Evolutionary conservation across 2,888 invertebrate genomes (phyloP).

Genomic region (Ennomos erosarius): DNA sequence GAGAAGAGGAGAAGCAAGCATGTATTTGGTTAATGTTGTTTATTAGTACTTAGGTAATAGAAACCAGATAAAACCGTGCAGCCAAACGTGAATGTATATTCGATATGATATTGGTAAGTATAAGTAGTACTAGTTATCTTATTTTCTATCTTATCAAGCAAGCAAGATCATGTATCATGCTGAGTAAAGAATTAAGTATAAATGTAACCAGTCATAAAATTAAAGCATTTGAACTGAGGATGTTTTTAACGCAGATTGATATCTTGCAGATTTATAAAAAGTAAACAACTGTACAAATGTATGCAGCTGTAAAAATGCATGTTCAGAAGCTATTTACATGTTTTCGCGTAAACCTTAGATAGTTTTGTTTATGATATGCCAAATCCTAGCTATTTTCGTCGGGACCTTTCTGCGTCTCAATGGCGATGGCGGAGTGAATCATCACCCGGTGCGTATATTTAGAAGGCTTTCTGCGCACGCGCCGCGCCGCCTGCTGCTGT

Average conservation of each 20-base stretch:
- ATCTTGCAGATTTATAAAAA: slow-evolving; percentile 15
- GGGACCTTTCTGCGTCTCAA: slow-evolving; percentile 69
- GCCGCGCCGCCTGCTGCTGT: slow-evolving; percentile 35
- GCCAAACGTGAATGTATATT: slow-evolving; percentile 34
- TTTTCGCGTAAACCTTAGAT: slow-evolving; percentile 37
- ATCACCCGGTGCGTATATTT: slow-evolving; percentile 63
- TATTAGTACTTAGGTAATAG: slow-evolving; percentile 26
- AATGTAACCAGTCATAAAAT: slow-evolving; percentile 5
- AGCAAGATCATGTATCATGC: slow-evolving; percentile 17
- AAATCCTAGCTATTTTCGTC: slow-evolving; percentile 60
- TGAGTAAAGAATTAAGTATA: slow-evolving; percentile 4
- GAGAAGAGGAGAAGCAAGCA: slow-evolving; percentile 14
- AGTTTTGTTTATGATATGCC: slow-evolving; percentile 60
- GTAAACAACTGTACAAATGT: slow-evolving; percentile 15
- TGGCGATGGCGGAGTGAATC: slow-evolving; percentile 70
- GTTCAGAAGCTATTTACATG: slow-evolving; percentile 36
- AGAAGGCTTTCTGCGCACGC: slow-evolving; percentile 57
- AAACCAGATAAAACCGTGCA: slow-evolving; percentile 16
- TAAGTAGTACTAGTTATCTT: too few relatives aligned
- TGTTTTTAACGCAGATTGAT: slow-evolving; percentile 2
- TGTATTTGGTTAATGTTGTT: slow-evolving; percentile 31
- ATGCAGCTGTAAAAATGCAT: slow-evolving; percentile 20
- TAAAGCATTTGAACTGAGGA: slow-evolving; percentile 5
- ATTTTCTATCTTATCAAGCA: neutral
- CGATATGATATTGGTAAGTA: too few relatives aligned